Evolutionary conservation across 2,888 invertebrate genomes (phyloP).

Genomic region (Caenorhabditis sinica): DNA sequence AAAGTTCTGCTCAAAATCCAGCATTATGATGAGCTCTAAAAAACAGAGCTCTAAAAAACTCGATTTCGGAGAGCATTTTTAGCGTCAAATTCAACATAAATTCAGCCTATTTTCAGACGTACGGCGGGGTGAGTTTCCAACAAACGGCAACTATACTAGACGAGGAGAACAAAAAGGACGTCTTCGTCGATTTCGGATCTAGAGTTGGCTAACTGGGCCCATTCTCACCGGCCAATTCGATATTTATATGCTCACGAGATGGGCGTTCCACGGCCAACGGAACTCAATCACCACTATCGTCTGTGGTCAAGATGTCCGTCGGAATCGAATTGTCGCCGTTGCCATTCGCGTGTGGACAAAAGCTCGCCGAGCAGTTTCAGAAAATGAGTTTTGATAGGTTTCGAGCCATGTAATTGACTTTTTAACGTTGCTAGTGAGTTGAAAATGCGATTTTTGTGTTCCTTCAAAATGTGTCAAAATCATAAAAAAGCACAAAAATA

Average conservation of each 20-base stretch:
- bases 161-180: slow-evolving; percentile 93
- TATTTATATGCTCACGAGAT: slow-evolving; percentile 83
- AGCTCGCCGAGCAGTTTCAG: slow-evolving; percentile 76
- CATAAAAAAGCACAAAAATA: too few relatives aligned
- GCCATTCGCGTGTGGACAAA: slow-evolving; percentile 95
- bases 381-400: slow-evolving; percentile 71
- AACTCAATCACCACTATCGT: background rate
- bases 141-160: slow-evolving; percentile 98
- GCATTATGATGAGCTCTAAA: too few relatives aligned
- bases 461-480: too few relatives aligned
- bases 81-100: background rate
- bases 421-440: too few relatives aligned
- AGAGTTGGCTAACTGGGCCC: slow-evolving; percentile 98
- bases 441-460: too few relatives aligned
- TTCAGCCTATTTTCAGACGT: slow-evolving; percentile 84
- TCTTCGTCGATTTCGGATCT: slow-evolving; percentile 98
- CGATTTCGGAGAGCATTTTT: background rate
- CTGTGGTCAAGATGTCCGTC: slow-evolving; percentile 90
- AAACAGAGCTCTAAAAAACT: background rate
- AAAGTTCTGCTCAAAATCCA: too few relatives aligned
- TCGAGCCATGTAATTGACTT: background rate
- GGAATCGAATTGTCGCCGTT: slow-evolving; percentile 98
- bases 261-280: background rate
- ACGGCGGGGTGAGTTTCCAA: slow-evolving; percentile 99
- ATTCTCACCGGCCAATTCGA: slow-evolving; percentile 92